Base-by-base conservation (phyloP, 2,888 invertebrate species). In the Pomacea canaliculata region DNA sequence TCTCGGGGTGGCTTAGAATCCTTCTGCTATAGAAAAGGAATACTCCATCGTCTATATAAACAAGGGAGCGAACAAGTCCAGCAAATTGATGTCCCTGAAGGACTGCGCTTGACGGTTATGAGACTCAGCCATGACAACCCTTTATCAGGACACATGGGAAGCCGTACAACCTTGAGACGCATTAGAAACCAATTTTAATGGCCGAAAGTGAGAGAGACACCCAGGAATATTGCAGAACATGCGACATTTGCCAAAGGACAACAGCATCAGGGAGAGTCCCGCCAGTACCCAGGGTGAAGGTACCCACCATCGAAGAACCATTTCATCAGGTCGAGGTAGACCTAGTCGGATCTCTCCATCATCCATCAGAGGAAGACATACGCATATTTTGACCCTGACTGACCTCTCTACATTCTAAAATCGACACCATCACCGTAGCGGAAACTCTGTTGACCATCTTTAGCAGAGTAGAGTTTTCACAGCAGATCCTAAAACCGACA, bases 281-380 rank as follows among this genome's bases (percentile, higher is more conserved):
- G 18, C 78, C 73, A 62, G 81, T 76, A 19, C 81, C 80, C 16
- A 46, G 80, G 60, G 70, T 65, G 23, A 74, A 73, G 16, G 78
- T 81, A 71, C 80, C 84, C 19, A 23, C 79, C 7, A 82, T 83
- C 49, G 81, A 80, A 51, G 63, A 63, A 27, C 81, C 81, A 0
- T 83, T 82, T 60, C 60, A 71, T 37, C n/a, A 82, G 16, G 80
- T 82, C 1, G 82, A 79, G n/a, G 78, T 85, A 9, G 84, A 85
- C 76, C 56, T 85, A 5, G 67, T 83, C 48, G 84, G 82, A 27
- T 84, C 84, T 19, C 77, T 85, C 27, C 27, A 77, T 10, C 80
- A 80, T 16, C n/a, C 70, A 27, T 79, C 76, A 12, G 78, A 79
- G 18, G 51, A 60, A n/a, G 80, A 79, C 73, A 82, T 63, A 63